phyloP scores from a whole-genome alignment of 2,797 vertebrate genomes.

The Scarus forsteni region DNA sequence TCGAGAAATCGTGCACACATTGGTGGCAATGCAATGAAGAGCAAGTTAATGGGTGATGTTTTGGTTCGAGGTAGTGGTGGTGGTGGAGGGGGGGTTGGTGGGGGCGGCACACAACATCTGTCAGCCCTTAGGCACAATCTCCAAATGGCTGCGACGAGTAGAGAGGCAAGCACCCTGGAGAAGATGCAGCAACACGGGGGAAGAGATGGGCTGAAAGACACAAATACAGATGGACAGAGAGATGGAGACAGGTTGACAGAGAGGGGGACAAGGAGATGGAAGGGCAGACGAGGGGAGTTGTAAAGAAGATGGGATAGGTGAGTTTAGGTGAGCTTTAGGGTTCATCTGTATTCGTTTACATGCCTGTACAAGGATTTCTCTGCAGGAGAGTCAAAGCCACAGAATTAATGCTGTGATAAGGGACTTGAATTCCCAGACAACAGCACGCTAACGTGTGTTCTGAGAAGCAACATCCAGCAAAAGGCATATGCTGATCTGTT shows the following conservation, averaged over 20 bases:
- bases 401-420: background rate
- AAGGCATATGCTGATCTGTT: conserved; percentile 44
- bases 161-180: conserved; percentile 34
- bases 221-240: conserved; percentile 43
- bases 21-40: conserved; percentile 41
- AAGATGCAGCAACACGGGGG: conserved; percentile 26
- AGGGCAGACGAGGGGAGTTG: conserved; percentile 8
- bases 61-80: conserved; percentile 31
- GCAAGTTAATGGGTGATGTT: conserved; percentile 40
- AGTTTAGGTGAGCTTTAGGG: conserved; percentile 30
- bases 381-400: conserved; percentile 21
- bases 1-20: conserved; percentile 11
- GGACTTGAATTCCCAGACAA: conserved; percentile 2
- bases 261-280: conserved; percentile 9
- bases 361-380: conserved; percentile 30
- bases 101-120: conserved; percentile 77
- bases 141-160: conserved; percentile 70
- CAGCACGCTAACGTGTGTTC: background rate
- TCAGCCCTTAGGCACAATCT: conserved; percentile 78
- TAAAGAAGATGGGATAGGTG: conserved; percentile 36
- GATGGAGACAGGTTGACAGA: conserved; percentile 41
- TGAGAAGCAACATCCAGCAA: conserved; percentile 12
- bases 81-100: conserved; percentile 4
- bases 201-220: conserved; percentile 33
- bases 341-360: conserved; percentile 44